Base-by-base conservation (phyloP, 2,797 vertebrate genomes). In the Micromesistius poutassou region DNA sequence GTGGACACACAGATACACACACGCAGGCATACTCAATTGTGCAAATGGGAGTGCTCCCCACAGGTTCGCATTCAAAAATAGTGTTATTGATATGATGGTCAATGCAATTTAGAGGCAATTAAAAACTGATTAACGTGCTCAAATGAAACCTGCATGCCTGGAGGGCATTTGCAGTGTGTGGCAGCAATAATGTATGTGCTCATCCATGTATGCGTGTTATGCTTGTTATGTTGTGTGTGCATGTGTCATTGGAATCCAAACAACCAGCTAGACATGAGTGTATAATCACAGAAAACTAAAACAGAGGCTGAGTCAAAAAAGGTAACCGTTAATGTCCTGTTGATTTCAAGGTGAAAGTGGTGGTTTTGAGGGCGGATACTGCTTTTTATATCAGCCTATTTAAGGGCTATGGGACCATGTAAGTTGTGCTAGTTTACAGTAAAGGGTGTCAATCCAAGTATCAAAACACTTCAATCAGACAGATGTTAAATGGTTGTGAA, bases 61-160 rank as follows among this genome's bases (percentile, higher is more conserved):
- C 81, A 81, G 80, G 81, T 88, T 83, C 77, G 80, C 86, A 84
- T 87, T 91, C 87, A 88, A 90, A 84, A 93, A 94, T 94, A 93
- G 85, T 28, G 90, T 92, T 95, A 94, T 93, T 94, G 93, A 96
- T 93, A 92, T 81, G 81, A 94, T 91, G 91, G 94, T 95, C 93
- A 94, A 93, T 92, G 94, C 91, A 95, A 95, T 96, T 95, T 95
- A 95, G 93, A 97, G 94, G 93, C 94, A 96, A 96, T 97, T 97
- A 96, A 96, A 96, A 95, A 92, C 93, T 95, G 96, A 96, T 95
- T 93, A 95, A 96, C 94, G 94, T 94, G 92, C 87, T 95, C 90
- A 94, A 93, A 90, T 92, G 91, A 94, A 96, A 93, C 90, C 90
- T 91, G 90, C 93, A 62, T 62, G 92, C 94, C 95, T 95, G 88